phyloP scores from a whole-genome alignment of 92 coral and sea anemone species.

The Epizoanthus scotinus region DNA sequence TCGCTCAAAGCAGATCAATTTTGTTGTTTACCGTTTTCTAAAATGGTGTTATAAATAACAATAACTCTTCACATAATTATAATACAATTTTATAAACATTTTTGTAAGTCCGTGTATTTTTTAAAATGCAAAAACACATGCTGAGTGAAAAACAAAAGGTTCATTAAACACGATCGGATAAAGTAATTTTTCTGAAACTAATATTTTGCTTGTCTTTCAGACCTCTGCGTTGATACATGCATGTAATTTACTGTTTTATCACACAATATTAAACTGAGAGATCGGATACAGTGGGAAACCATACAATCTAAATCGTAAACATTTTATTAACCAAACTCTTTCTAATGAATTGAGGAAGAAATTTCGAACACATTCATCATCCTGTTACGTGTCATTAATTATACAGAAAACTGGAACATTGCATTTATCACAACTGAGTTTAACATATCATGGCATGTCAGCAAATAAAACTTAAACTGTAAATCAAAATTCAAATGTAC shows the following conservation, averaged over 20 bases:
- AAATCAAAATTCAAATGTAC: neutral
- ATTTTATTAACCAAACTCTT: neutral
- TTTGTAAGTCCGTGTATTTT: neutral
- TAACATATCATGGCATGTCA: constrained; percentile 3
- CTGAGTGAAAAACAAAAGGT: neutral
- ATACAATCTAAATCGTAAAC: neutral
- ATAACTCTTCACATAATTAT: neutral
- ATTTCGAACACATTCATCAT: neutral
- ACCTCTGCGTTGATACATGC: neutral
- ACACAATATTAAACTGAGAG: neutral
- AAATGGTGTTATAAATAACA: too few relatives aligned
- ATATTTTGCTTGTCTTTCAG: constrained; percentile 1
- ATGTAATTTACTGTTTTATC: neutral
- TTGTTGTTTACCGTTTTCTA: neutral
- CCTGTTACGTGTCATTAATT: neutral
- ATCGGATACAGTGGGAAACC: neutral
- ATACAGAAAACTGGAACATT: neutral
- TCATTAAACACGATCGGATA: neutral
- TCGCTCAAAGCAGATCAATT: neutral
- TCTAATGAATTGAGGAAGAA: neutral
- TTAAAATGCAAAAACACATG: constrained; percentile 1
- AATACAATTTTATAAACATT: too few relatives aligned
- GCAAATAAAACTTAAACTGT: neutral
- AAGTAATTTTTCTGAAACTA: neutral
- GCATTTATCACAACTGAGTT: neutral